Evolutionary conservation across 2,113 vertebrate genomes (phyloP).

Genomic region (Ammodytes marinus): DNA sequence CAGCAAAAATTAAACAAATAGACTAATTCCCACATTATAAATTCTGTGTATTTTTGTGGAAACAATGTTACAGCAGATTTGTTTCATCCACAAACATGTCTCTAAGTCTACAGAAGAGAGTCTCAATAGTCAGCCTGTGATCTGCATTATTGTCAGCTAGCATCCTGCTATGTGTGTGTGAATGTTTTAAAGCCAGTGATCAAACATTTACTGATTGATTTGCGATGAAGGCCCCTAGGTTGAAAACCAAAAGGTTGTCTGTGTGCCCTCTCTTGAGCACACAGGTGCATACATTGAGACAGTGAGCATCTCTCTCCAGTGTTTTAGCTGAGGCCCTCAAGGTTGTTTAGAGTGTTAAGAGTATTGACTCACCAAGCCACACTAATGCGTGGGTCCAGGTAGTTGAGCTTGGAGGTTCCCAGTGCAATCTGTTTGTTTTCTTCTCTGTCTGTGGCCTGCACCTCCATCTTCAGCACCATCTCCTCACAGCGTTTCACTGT

Average conservation of each 20-base stretch:
- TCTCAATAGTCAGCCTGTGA: background rate
- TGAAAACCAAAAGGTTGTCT: background rate
- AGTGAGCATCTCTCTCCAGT: too few relatives aligned
- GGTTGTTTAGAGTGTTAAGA: background rate
- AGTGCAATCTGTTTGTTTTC: conserved; percentile 86
- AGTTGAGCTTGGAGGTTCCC: conserved; percentile 85
- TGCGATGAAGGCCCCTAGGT: background rate
- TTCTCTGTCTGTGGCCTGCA: conserved; percentile 81
- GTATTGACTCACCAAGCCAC: conserved; percentile 70
- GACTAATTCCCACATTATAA: background rate
- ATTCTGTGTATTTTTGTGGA: background rate
- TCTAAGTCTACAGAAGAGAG: background rate
- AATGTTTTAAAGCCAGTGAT: background rate
- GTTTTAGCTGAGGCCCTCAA: background rate
- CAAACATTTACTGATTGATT: background rate
- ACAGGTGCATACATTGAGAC: background rate
- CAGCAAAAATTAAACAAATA: background rate
- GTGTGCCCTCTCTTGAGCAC: background rate
- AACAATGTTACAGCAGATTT: background rate
- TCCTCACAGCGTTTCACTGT: conserved; percentile 76
- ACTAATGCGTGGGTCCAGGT: conserved; percentile 80
- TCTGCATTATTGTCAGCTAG: background rate
- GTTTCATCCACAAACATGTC: background rate
- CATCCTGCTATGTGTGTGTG: background rate
- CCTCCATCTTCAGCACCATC: conserved; percentile 83